phyloP scores from a whole-genome alignment of 2,113 vertebrate species.

The Chionis minor region DNA sequence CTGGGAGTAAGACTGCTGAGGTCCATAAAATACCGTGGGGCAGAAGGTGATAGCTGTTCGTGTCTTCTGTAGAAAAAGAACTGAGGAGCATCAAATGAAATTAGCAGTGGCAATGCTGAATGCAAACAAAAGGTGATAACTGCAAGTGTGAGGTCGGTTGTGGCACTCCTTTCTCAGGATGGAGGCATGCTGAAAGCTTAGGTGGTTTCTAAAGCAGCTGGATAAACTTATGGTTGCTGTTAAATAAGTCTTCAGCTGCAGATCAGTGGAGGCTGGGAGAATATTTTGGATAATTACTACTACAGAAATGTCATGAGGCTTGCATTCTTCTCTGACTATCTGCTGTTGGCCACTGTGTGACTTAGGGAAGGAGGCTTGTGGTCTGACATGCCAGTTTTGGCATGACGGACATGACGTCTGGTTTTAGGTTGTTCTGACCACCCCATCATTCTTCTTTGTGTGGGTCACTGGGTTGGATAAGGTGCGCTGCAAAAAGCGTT shows the following conservation, averaged over 20 bases:
- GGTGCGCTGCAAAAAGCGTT: background rate
- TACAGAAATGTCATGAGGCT: background rate
- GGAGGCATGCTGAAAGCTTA: background rate
- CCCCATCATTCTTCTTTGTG: background rate
- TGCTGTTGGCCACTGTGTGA: background rate
- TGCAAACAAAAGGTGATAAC: background rate
- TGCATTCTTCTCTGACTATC: background rate
- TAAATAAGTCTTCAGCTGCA: background rate
- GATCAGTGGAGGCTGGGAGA: background rate
- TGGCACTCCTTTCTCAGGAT: background rate
- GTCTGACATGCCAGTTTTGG: background rate
- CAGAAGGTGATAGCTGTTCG: background rate
- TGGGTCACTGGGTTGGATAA: background rate
- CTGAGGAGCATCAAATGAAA: background rate
- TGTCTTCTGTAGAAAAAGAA: background rate
- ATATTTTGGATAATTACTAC: background rate
- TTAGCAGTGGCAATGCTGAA: background rate
- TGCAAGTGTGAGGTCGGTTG: background rate
- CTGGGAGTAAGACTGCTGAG: background rate
- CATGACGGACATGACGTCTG: background rate
- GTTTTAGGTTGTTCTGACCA: background rate
- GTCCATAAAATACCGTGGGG: background rate
- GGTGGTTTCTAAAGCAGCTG: background rate
- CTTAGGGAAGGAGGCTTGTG: background rate
- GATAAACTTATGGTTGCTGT: background rate